phyloP scores from a whole-genome alignment of 2,113 vertebrate species.

The Phasianus colchicus region DNA sequence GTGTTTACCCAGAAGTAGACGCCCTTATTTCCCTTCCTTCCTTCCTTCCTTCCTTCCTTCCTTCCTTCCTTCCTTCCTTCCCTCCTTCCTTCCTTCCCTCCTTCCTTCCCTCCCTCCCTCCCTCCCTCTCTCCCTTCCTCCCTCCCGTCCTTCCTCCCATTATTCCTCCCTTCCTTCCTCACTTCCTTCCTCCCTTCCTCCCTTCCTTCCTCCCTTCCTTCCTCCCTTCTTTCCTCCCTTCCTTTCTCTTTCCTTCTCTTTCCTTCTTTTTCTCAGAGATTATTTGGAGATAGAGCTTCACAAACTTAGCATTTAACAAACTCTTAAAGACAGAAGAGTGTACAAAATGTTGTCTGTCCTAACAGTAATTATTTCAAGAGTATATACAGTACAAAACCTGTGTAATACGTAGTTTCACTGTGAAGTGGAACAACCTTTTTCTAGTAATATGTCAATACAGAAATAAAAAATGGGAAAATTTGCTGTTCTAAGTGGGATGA shows the following conservation, averaged over 20 bases:
- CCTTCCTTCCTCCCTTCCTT: no score
- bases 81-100: no score
- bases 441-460: background rate
- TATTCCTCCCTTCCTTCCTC: no score
- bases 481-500: background rate
- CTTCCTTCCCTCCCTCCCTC: no score
- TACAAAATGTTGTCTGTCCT: background rate
- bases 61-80: no score
- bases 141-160: no score
- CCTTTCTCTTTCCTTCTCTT: background rate
- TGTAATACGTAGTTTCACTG: rapidly evolving
- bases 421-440: background rate
- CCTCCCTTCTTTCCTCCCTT: no score
- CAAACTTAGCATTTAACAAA: background rate
- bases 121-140: no score
- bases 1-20: background rate
- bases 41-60: no score
- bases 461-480: background rate
- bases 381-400: background rate
- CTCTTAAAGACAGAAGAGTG: background rate
- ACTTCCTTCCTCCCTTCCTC: no score
- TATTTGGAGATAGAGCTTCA: background rate
- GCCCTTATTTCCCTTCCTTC: background rate
- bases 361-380: background rate
- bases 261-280: background rate